Evolutionary conservation across 2,888 invertebrate genomes (phyloP).

Genomic region (Calephelis perditalis): DNA sequence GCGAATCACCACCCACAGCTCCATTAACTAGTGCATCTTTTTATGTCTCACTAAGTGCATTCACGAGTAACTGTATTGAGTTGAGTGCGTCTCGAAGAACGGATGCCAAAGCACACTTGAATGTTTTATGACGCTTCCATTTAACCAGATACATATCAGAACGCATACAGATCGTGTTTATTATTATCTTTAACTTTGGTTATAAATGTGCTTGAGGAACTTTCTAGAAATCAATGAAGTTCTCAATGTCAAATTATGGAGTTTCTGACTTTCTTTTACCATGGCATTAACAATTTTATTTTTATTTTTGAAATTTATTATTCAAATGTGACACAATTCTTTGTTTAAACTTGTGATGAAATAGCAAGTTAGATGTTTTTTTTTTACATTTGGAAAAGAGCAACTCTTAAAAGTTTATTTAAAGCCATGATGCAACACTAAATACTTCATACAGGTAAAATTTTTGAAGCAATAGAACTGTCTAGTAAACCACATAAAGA

Average conservation of each 20-base stretch:
- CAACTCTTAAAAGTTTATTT: no score
- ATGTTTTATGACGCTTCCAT: conserved; percentile 50
- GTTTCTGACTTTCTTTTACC: no score
- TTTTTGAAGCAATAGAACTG: no score
- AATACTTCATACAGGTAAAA: no score
- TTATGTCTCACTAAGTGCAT: conserved; percentile 70
- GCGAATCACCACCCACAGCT: conserved; percentile 50
- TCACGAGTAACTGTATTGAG: conserved; percentile 63
- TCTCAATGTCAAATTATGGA: background rate
- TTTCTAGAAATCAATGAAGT: background rate
- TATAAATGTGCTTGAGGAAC: background rate
- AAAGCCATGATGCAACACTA: no score
- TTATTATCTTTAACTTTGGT: background rate
- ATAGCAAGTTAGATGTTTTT: no score
- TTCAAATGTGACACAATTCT: no score
- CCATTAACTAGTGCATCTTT: conserved; percentile 69
- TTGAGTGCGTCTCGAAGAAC: conserved; percentile 37
- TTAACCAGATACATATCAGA: conserved; percentile 38
- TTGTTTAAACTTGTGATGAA: no score
- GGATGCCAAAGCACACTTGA: conserved; percentile 47
- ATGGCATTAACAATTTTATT: no score
- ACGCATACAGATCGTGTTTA: conserved; percentile 13
- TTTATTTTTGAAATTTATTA: no score
- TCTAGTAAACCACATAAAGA: no score
- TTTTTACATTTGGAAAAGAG: no score